Conservation (phyloP, 2,888 invertebrate species). For the Conistra vaccinii region DNA sequence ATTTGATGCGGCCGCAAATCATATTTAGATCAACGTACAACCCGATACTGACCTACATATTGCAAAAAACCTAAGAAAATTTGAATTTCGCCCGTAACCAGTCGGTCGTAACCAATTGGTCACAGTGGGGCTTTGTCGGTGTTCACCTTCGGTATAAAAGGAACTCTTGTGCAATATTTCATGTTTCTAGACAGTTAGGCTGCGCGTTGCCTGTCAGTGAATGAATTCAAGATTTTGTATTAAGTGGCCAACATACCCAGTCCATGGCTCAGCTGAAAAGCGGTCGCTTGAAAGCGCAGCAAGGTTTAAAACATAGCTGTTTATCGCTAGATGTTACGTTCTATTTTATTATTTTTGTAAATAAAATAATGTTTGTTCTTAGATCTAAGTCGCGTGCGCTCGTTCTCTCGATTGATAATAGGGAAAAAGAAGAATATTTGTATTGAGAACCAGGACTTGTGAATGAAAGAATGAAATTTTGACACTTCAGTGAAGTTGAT, state of each 20-base stretch:
- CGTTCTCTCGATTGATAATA: constrained; percentile 26
- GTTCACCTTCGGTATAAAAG: too few species aligned
- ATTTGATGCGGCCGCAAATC: too few species aligned
- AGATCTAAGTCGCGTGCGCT: constrained; percentile 39
- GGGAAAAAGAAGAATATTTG: neutral
- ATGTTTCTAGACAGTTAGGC: neutral
- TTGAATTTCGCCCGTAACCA: too few species aligned
- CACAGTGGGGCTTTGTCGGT: too few species aligned
- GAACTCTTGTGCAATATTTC: neutral
- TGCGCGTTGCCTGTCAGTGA: neutral
- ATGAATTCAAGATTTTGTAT: neutral
- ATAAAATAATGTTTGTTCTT: constrained; percentile 55
- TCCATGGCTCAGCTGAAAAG: constrained; percentile 6
- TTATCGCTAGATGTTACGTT: constrained; percentile 59
- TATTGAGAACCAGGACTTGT: neutral
- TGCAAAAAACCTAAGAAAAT: too few species aligned
- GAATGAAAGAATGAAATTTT: constrained; percentile 35
- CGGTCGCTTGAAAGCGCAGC: constrained; percentile 15
- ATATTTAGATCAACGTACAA: too few species aligned
- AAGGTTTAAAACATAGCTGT: constrained; percentile 40
- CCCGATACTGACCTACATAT: too few species aligned
- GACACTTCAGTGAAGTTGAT: neutral
- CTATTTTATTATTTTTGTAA: constrained; percentile 58
- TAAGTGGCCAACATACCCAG: neutral
- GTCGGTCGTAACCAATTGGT: too few species aligned